Conservation (phyloP, 2,797 vertebrate genomes). For the Aulostomus chinensis region DNA sequence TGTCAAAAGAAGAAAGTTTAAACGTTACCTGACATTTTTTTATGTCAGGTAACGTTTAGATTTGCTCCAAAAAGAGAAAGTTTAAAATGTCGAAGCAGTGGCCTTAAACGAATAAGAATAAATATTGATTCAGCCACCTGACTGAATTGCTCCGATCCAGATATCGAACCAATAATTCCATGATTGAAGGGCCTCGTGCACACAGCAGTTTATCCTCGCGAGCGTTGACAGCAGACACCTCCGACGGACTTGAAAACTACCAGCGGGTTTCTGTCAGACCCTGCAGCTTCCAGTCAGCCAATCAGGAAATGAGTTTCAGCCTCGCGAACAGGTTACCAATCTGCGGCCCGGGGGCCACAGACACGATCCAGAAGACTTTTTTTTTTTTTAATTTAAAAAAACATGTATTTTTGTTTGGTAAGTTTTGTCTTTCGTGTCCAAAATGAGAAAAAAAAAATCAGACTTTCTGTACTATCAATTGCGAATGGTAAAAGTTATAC, state of each 20-base stretch:
- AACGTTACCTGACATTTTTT: no score
- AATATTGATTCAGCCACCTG: constrained; percentile 53
- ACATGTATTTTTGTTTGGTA: no score
- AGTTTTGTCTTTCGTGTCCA: no score
- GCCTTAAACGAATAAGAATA: no score
- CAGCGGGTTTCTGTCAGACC: not conserved
- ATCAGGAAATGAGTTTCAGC: constrained; percentile 47
- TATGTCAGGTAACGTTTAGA: no score
- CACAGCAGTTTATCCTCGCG: not conserved
- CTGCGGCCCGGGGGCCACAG: no score
- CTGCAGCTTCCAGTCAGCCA: constrained; percentile 46
- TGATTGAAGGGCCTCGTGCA: constrained; percentile 20
- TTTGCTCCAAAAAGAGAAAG: not conserved
- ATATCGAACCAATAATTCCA: constrained; percentile 72
- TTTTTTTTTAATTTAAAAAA: no score
- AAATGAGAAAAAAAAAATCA: no score
- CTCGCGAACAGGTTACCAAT: not conserved
- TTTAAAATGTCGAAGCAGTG: not conserved
- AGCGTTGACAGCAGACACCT: not conserved
- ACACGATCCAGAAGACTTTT: no score
- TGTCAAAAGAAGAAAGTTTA: no score
- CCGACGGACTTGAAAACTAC: not conserved
- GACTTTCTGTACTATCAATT: no score
- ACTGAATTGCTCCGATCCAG: constrained; percentile 61
- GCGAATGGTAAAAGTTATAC: no score